Conservation (phyloP, 2,797 vertebrate species). For the Pristis pectinata region DNA sequence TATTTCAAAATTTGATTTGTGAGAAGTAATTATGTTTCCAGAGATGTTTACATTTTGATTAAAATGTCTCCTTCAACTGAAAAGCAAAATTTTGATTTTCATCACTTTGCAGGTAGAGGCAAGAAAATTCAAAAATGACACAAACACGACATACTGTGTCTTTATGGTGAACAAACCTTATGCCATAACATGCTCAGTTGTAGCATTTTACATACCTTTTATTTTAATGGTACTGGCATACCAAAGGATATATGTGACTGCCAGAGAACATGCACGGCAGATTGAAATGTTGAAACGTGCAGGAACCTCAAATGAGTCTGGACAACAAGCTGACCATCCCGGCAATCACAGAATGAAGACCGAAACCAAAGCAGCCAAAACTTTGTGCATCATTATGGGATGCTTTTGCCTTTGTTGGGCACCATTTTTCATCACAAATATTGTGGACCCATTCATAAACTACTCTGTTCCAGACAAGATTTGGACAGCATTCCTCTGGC, state of each 20-base stretch:
- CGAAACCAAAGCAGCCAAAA: slow-evolving; percentile 97
- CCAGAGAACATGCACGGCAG: slow-evolving; percentile 82
- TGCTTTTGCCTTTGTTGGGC: slow-evolving; percentile 99
- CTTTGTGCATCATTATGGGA: slow-evolving; percentile 95
- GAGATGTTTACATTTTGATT: not conserved
- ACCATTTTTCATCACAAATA: slow-evolving; percentile 91
- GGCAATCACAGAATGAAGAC: slow-evolving; percentile 88
- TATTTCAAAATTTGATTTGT: not conserved
- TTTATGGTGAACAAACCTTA: slow-evolving; percentile 99
- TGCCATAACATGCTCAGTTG: slow-evolving; percentile 91
- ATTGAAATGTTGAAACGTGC: slow-evolving; percentile 85
- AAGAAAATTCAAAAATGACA: slow-evolving; percentile 67
- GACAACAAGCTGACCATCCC: slow-evolving; percentile 70
- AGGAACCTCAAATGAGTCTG: slow-evolving; percentile 54
- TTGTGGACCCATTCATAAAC: slow-evolving; percentile 94
- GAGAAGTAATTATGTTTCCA: not conserved
- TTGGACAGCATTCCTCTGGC: slow-evolving; percentile 92
- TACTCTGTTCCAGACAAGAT: slow-evolving; percentile 83
- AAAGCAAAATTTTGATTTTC: not conserved
- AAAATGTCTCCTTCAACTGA: not conserved
- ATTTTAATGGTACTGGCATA: slow-evolving; percentile 95
- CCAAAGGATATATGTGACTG: slow-evolving; percentile 93
- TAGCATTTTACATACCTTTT: slow-evolving; percentile 97
- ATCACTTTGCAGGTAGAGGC: slow-evolving; percentile 70
- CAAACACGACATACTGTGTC: slow-evolving; percentile 85